Conservation (phyloP, 2,797 vertebrate genomes). For the Pampus argenteus region DNA sequence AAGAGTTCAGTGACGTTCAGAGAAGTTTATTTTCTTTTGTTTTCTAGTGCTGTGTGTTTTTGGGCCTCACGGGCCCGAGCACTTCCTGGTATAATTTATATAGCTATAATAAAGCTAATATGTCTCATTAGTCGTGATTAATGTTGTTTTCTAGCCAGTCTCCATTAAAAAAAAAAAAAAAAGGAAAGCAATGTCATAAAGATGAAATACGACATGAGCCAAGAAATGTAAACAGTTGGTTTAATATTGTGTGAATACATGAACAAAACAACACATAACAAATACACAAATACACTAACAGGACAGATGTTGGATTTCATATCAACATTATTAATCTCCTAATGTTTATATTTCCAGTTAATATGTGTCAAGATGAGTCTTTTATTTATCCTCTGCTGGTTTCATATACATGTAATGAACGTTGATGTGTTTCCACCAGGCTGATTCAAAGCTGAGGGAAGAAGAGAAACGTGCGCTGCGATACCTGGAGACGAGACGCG, state of each 20-base stretch:
- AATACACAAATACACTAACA: neutral
- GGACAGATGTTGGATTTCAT: neutral
- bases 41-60: neutral
- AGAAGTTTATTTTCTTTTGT: too few relatives aligned
- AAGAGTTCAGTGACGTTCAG: neutral
- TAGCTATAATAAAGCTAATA: neutral
- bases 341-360: neutral
- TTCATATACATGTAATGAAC: neutral
- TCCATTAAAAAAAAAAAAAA: neutral
- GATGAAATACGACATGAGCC: too few relatives aligned
- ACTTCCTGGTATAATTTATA: neutral
- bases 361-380: neutral
- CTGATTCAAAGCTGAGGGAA: slow-evolving; percentile 98
- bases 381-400: neutral
- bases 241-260: neutral
- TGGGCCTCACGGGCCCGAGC: neutral
- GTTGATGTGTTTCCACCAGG: slow-evolving; percentile 78
- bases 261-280: neutral
- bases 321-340: too few relatives aligned
- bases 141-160: neutral
- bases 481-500: slow-evolving; percentile 96
- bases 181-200: neutral
- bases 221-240: too few relatives aligned
- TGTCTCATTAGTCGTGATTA: neutral
- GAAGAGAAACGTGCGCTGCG: slow-evolving; percentile 97